phyloP scores from a whole-genome alignment of 2,888 invertebrate species.

The Chloromyia formosa region DNA sequence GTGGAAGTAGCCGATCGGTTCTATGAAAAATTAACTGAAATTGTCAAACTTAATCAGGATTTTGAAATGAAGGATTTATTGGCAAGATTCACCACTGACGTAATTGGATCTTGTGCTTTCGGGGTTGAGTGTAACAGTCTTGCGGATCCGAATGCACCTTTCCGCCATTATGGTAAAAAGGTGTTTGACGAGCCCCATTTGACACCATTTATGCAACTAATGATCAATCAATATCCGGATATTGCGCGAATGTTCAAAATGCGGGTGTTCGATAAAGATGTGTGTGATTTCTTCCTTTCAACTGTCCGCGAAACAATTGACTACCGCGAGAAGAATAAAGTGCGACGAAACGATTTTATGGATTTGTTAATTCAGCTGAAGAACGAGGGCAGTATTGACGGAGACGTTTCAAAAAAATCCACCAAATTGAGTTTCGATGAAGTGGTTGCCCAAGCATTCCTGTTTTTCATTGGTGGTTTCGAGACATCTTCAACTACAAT shows the following conservation, averaged over 20 bases:
- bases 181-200: slow-evolving; percentile 45
- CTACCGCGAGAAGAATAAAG: slow-evolving; percentile 59
- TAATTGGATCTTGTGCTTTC: slow-evolving; percentile 62
- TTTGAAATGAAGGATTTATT: slow-evolving; percentile 62
- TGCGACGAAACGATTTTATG: slow-evolving; percentile 66
- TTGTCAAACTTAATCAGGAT: slow-evolving; percentile 46
- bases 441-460: slow-evolving; percentile 15
- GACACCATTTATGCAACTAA: neutral
- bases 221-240: neutral
- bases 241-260: slow-evolving; percentile 45
- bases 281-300: slow-evolving; percentile 56
- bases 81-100: slow-evolving; percentile 62
- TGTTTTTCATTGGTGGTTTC: slow-evolving; percentile 53
- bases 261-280: slow-evolving; percentile 53
- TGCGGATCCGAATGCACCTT: slow-evolving; percentile 56
- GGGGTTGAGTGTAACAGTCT: slow-evolving; percentile 61
- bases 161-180: slow-evolving; percentile 52
- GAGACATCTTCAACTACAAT: slow-evolving; percentile 58
- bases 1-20: slow-evolving; percentile 52
- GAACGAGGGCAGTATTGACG: slow-evolving; percentile 34
- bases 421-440: neutral
- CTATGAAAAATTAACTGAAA: slow-evolving; percentile 50
- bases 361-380: slow-evolving; percentile 66
- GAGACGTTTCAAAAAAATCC: neutral
- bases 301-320: slow-evolving; percentile 60